Evolutionary conservation across 2,797 vertebrate genomes (phyloP), one percentile per base, ranked within the genome.

Genomic region (Sternarchorhynchus goeldii): DNA sequence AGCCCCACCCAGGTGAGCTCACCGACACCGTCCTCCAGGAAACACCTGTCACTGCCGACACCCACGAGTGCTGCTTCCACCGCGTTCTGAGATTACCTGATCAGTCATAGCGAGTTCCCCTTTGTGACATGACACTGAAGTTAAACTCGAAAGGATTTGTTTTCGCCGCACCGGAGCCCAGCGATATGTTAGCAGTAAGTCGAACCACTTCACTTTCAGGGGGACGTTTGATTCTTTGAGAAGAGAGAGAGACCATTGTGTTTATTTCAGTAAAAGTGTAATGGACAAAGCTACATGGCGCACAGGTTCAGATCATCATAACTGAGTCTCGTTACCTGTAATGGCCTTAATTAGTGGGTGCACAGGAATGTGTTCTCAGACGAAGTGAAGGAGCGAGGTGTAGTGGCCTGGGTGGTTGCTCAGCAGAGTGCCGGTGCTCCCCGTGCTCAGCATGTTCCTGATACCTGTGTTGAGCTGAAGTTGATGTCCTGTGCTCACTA

Each of bases 1-100:
- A 77, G 85, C 89, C 82, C 88, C 91, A 88, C 91, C 92, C 91
- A 86, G 76, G 34, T 78, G 31, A 75, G 81, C 83, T 87, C 75
- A 88, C 78, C 81, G 86, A 86, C 85, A 75, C 67, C 77, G 78
- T 85, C 62, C 63, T 45, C 72, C 82, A 82, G 75, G 78, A 85
- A 89, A 86, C 87, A 77, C 79, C 85, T 87, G 88, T 88, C 85
- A 77, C 64, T 83, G 39, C 5, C 62, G 74, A 73, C 56, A 79
- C 74, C 60, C 58, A 74, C 78, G 65, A 68, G 25, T 55, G 14
- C 73, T 76, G 50, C 59, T 70, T 31, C 3, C 65, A 59, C 66
- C 72, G 14, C 1, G 71, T 36, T 18, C 14, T 78, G 80, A 87
- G 87, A 76, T 85, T 87, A 79, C 83, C 39, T 2, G 66, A 64